Evolutionary conservation across 2,797 vertebrate genomes (phyloP), one percentile per base, ranked within the genome.

Genomic region (Propithecus deckenii): DNA sequence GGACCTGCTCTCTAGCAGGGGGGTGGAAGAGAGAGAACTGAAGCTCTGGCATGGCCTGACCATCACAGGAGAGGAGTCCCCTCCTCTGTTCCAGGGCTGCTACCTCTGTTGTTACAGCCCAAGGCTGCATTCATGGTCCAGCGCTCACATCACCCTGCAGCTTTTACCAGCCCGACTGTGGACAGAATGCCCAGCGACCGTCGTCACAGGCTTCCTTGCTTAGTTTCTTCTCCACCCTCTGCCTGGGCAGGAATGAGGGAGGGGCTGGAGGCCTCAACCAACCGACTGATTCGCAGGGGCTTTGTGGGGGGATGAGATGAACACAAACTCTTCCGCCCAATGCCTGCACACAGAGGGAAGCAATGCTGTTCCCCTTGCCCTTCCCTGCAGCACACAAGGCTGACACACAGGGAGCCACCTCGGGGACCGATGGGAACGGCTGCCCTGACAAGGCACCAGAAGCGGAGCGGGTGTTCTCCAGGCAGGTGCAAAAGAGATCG

Each of bases 401-500:
- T 30, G 52, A 30, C 72, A 14, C 0, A 11, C 7, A 23, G n/a
- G 57, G 12, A 18, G 7, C 55, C 5, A 18, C 59, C 28, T 35
- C 7, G 0, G 18, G 0, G 12, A 48, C 79, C 28, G 55, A 43
- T 7, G 6, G 71, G 4, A 67, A 57, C 25, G 28, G 65, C 23
- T 22, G 38, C 52, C 71, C 76, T 43, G 48, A 43, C 15, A 7
- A 78, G 81, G 38, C 15, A 9, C 23, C 30, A 4, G 38, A 1
- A 10, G 1, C 4, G 61, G 0, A 0, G 25, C 13, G 5, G 17
- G 4, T 35, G 25, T 28, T 10, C 57, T 55, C 69, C 11, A 46
- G 67, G 92, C 18, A 4, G 18, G 46, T 23, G 3, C 17, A 43
- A 30, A 20, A 18, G n/a, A 30, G 9, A 20, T 28, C 7, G 22